Evolutionary conservation across 2,797 vertebrate species (phyloP), one percentile per base, ranked within the genome.

Genomic region (Anniella stebbinsi): DNA sequence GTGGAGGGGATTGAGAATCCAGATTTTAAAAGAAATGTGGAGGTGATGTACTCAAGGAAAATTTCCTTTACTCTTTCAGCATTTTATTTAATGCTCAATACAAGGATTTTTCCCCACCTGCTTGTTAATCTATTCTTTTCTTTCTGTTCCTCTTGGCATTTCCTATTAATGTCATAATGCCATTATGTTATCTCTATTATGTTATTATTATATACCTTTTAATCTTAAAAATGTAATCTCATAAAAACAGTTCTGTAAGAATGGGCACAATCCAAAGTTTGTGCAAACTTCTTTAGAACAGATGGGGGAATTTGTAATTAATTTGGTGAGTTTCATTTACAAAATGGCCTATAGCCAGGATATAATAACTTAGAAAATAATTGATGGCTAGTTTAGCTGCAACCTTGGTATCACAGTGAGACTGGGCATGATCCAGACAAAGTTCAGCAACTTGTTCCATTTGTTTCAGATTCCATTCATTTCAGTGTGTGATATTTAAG

Each of bases 181-280:
- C 33, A 80, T 85, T 60, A 63, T 77, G 48, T 48, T 36, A 60
- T 10, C 48, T 77, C 70, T 36, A 30, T 83, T 86, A n/a, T 70
- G 17, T 69, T 57, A 15, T 88, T 57, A 76, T 1, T 25, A 13
- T 38, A 60, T 54, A n/a, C 2, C 1, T 84, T 88, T 77, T 84
- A 82, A 75, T 54, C 87, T 88, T 80, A 33, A 36, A 89, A 91
- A 73, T 45, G 41, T 48, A 28, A 38, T 75, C 6, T 87, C 25
- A 88, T n/a, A 60, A n/a, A 76, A 41, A 21, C 36, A 17, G 23
- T 91, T 93, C 73, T 83, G 2, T 5, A 84, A n/a, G 48, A 45
- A 57, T 38, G 36, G 51, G 9, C 9, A 25, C 3, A 33, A 25
- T 28, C 13, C 28, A 36, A 6, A 2, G 15, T 66, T 30, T 51